Percentiles rank a stretch among this genome's conserved stretches.
Conservation (phyloP, 2,113 vertebrate genomes). For the Chamaetylas fuelleborni region DNA sequence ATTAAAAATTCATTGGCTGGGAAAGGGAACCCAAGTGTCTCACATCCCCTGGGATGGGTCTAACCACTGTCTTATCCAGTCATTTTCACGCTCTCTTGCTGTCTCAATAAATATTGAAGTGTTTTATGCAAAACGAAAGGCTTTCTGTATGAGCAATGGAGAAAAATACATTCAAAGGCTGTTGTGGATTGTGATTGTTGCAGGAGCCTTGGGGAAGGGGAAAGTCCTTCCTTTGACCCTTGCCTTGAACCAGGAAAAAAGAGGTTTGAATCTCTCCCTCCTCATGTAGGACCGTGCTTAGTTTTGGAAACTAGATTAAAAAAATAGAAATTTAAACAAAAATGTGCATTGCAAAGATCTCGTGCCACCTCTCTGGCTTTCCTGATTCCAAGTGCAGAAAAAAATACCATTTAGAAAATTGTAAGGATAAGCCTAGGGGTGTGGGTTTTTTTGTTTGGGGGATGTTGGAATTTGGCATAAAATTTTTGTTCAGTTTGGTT, state of each 20-base stretch:
- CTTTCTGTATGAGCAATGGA: neutral
- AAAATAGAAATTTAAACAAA: neutral
- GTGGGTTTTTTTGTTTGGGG: accelerated
- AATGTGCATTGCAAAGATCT: neutral
- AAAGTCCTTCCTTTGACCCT: neutral
- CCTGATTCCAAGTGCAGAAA: neutral
- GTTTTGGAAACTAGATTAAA: neutral
- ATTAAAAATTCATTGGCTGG: constrained; percentile 56
- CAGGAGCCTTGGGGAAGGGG: neutral
- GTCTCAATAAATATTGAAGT: constrained; percentile 46
- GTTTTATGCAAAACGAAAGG: neutral
- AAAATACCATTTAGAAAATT: neutral
- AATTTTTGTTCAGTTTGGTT: neutral
- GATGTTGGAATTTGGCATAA: neutral
- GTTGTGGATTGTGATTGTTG: neutral
- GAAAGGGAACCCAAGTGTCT: constrained; percentile 32
- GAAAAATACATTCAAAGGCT: neutral
- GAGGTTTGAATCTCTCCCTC: neutral
- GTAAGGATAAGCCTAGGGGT: accelerated
- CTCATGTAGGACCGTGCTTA: neutral
- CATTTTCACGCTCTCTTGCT: neutral
- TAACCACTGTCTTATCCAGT: neutral
- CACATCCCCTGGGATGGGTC: neutral
- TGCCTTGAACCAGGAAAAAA: neutral
- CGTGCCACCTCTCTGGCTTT: neutral